These are phyloP conservation scores for Cataglyphis cursor DNA, from an alignment of 2,888 invertebrate species.

Conservation along the genomic window DNA sequence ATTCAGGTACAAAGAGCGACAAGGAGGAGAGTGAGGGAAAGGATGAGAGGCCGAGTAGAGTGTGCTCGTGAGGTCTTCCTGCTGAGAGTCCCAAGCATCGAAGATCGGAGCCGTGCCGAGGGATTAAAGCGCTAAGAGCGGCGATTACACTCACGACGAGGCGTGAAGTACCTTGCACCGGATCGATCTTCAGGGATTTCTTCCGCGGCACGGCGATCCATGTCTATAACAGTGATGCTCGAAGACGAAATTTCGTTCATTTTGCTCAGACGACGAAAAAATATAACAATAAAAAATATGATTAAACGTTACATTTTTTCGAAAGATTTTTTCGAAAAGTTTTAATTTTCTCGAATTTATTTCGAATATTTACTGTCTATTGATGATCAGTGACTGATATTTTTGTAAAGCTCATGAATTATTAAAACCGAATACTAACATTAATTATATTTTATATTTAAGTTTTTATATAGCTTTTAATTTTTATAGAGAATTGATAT, in stretches of 20 bases:
- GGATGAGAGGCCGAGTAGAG: conserved; percentile 43
- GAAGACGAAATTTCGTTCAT: conserved; percentile 26
- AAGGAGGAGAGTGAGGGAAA: conserved; percentile 33
- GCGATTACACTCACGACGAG: conserved; percentile 73
- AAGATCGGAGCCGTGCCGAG: conserved; percentile 61
- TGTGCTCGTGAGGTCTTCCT: conserved; percentile 59
- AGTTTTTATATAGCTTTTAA: neutral
- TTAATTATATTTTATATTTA: neutral
- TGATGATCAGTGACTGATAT: neutral
- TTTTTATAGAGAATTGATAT: neutral
- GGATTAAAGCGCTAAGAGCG: conserved; percentile 78
- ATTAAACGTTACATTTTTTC: neutral
- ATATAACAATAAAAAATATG: neutral
- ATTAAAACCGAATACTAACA: neutral
- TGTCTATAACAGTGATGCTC: conserved; percentile 13
- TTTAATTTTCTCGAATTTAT: neutral
- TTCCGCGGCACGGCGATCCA: conserved; percentile 49
- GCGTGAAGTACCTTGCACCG: conserved; percentile 74
- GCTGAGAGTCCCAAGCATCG: conserved; percentile 37
- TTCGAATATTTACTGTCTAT: neutral
- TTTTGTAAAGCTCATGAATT: neutral
- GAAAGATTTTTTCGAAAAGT: neutral
- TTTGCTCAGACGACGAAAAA: neutral
- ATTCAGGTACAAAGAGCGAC: conserved; percentile 53
- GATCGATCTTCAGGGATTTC: conserved; percentile 75